Evolutionary conservation across 1,140 invertebrate genomes (phyloP).

Genomic region (Chironomus striatipennis): DNA sequence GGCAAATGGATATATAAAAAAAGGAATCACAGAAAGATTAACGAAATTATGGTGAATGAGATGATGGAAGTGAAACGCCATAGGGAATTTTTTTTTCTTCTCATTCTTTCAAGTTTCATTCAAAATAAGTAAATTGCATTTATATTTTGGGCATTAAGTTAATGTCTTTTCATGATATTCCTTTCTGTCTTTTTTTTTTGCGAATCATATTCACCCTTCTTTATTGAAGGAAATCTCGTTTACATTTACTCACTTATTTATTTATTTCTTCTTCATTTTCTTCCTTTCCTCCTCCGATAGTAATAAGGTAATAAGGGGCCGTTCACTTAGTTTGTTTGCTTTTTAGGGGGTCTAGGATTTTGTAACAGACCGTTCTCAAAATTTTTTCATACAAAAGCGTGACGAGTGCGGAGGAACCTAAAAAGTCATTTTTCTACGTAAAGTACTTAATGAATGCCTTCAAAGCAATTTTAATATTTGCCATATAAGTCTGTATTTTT

Average conservation of each 20-base stretch:
- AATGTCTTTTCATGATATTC: neutral
- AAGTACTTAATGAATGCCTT: no score
- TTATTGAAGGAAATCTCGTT: slow-evolving; percentile 8
- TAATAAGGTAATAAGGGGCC: no score
- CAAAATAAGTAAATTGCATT: slow-evolving; percentile 14
- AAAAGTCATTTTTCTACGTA: no score
- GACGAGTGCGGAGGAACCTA: no score
- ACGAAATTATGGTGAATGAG: slow-evolving; percentile 8
- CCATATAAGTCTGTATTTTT: no score
- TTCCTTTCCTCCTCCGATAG: neutral
- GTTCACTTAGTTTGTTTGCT: no score
- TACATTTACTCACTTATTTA: neutral
- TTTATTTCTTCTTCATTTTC: neutral
- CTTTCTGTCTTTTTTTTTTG: no score
- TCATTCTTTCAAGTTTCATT: neutral
- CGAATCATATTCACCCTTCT: neutral
- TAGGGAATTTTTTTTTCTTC: neutral
- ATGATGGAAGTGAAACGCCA: slow-evolving; percentile 5
- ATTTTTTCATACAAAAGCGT: no score
- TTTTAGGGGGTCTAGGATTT: no score
- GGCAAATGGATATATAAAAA: neutral
- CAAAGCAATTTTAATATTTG: no score
- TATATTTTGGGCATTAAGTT: slow-evolving; percentile 8
- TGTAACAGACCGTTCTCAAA: no score
- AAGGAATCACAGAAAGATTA: slow-evolving; percentile 1